Evolutionary conservation across 2,797 vertebrate species (phyloP).

Genomic region (Ibycter americanus): DNA sequence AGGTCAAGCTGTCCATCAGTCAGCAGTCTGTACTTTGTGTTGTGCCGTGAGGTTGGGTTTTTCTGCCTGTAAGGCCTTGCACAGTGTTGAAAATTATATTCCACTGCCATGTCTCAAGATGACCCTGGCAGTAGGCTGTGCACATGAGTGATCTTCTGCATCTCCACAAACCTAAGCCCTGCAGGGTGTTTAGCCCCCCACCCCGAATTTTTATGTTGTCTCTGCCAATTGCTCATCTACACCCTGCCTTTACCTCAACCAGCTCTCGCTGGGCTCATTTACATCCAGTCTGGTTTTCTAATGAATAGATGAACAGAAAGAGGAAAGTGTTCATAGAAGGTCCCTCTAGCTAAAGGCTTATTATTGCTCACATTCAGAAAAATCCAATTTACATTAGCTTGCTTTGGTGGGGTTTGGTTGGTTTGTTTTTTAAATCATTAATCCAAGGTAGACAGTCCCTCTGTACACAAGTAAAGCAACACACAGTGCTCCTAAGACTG

Average conservation of each 20-base stretch:
- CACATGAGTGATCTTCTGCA: background rate
- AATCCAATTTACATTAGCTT: background rate
- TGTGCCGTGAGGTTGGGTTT: background rate
- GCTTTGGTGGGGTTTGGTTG: background rate
- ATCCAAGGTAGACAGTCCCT: background rate
- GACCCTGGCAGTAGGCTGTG: background rate
- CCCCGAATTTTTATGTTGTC: background rate
- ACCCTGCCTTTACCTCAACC: background rate
- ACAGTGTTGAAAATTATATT: background rate
- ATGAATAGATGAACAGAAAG: background rate
- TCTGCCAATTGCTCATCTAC: background rate
- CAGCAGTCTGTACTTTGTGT: background rate
- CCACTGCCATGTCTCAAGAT: background rate
- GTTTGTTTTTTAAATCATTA: background rate
- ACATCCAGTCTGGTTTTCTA: background rate
- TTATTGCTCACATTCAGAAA: background rate
- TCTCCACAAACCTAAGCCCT: background rate
- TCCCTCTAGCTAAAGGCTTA: background rate
- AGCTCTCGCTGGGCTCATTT: background rate
- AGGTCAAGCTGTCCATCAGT: background rate
- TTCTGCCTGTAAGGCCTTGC: background rate
- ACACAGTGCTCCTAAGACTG: background rate
- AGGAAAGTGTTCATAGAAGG: background rate
- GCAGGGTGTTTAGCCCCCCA: background rate
- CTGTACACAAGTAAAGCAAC: background rate